Conservation (phyloP, 2,888 invertebrate species). For the Agonopterix heracliana region DNA sequence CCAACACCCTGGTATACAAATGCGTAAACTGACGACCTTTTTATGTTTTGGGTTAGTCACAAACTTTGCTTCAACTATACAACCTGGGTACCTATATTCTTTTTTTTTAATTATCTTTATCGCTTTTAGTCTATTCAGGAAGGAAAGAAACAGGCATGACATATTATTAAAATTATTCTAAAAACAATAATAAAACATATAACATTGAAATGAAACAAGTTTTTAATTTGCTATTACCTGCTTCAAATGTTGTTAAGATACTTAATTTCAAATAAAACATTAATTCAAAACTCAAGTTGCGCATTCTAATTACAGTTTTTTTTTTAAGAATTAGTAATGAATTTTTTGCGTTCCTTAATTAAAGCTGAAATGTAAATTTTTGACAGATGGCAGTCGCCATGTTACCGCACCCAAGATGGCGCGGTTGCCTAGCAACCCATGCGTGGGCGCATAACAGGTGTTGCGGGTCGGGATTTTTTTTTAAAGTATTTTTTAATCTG, state of each 20-base stretch:
- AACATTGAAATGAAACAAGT: not conserved
- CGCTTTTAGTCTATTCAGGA: too few relatives aligned
- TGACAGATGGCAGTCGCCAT: constrained; percentile 66
- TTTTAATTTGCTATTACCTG: not conserved
- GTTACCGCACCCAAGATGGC: constrained; percentile 45
- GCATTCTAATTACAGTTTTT: constrained; percentile 8
- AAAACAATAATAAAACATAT: too few relatives aligned
- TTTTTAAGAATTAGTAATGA: constrained; percentile 4
- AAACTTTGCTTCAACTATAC: too few relatives aligned
- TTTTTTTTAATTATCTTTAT: too few relatives aligned
- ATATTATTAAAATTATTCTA: too few relatives aligned
- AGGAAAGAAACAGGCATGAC: too few relatives aligned
- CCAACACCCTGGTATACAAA: too few relatives aligned
- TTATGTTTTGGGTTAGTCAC: too few relatives aligned
- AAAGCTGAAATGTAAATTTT: constrained; percentile 52
- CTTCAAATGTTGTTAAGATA: not conserved
- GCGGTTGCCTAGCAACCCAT: constrained; percentile 50
- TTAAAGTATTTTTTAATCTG: constrained; percentile 28
- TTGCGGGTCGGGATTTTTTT: constrained; percentile 33
- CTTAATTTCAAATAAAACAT: too few relatives aligned
- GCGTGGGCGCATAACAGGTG: constrained; percentile 69
- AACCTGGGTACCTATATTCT: too few relatives aligned
- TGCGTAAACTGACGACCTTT: too few relatives aligned
- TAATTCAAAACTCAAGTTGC: constrained; percentile 4
- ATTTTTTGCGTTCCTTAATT: constrained; percentile 10